Evolutionary conservation across 2,888 invertebrate species (phyloP), one percentile per base, ranked within the genome.

Genomic region (Sinelater perroti): DNA sequence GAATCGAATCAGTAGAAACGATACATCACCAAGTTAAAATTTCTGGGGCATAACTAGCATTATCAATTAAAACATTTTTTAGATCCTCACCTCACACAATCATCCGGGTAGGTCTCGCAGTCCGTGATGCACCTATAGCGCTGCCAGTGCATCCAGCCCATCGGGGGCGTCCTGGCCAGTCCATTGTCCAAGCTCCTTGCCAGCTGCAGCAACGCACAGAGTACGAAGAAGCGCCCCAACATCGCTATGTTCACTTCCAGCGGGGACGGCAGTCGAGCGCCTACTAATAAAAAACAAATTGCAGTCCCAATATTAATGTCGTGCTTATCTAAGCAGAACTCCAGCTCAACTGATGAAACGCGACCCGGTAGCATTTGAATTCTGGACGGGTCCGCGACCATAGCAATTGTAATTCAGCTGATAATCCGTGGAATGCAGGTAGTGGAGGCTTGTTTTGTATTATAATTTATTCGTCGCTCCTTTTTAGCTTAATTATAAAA

Each of bases 91-190:
- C 86, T 87, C 56, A 88, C 85, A 67, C 88, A 88, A 63, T 86
- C 85, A 60, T 84, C 77, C 0, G 87, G 87, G 67, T 86, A 84
- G 44, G 80, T 80, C 21, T 79, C 76, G 73, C 88, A 89, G 73
- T 88, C 85, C 0, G 80, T 82, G 60, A 84, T 82, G 70, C 89
- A 89, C 14, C 86, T 75, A 70, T 84, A 88, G 58, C 87, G 72
- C 67, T 87, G 83, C 89, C 88, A 88, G 0, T 87, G 83, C 65
- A 88, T 79, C 88, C 88, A 89, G 24, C 88, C 88, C 88, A 89
- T 88, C 0, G 89, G 88, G 0, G 89, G 89, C 1, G 86, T 87
- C 50, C 80, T 69, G 0, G 86, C 87, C 36, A 87, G 72, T 0
- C 88, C 88, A 73, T 88, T 88, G 63, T 87, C 81, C 52, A 87